phyloP scores from a whole-genome alignment of 2,797 vertebrate species.

The Danio choprae region DNA sequence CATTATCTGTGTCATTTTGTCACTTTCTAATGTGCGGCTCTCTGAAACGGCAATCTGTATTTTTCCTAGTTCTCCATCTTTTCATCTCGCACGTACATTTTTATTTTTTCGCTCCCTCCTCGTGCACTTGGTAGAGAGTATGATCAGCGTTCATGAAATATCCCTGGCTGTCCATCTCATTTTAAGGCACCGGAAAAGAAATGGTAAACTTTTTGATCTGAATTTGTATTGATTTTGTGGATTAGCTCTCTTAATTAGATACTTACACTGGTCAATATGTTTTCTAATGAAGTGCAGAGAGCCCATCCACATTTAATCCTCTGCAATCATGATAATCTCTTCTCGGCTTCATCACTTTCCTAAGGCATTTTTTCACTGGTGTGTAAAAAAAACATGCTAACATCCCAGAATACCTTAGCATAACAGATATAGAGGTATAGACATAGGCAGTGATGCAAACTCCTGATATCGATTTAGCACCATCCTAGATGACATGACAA shows the following conservation, averaged over 20 bases:
- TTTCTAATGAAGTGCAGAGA: slow-evolving; percentile 55
- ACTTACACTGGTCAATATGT: slow-evolving; percentile 19
- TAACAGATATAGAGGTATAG: neutral
- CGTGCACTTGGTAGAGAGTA: neutral
- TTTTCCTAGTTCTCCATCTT: slow-evolving; percentile 45
- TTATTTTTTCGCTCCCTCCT: slow-evolving; percentile 10
- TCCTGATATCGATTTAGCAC: slow-evolving; percentile 55
- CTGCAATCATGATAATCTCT: slow-evolving; percentile 65
- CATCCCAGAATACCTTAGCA: neutral
- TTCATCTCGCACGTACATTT: slow-evolving; percentile 32
- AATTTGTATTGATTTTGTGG: slow-evolving; percentile 23
- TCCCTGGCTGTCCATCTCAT: slow-evolving; percentile 29
- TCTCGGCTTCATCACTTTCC: slow-evolving; percentile 60
- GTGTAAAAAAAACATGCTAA: too few species aligned
- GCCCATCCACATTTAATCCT: slow-evolving; percentile 49
- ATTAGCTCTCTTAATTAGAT: slow-evolving; percentile 36
- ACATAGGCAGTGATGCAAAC: slow-evolving; percentile 37
- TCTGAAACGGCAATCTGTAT: slow-evolving; percentile 56
- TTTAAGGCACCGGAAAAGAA: neutral
- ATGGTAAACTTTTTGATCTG: slow-evolving; percentile 16
- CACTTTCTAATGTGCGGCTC: slow-evolving; percentile 55
- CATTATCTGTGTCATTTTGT: slow-evolving; percentile 60
- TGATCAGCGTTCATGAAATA: slow-evolving; percentile 21
- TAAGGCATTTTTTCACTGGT: slow-evolving; percentile 57
- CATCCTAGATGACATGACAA: slow-evolving; percentile 62